These are phyloP conservation scores for Drosophila trapezifrons DNA, from an alignment of 1,140 invertebrate genomes.

Conservation along the genomic window DNA sequence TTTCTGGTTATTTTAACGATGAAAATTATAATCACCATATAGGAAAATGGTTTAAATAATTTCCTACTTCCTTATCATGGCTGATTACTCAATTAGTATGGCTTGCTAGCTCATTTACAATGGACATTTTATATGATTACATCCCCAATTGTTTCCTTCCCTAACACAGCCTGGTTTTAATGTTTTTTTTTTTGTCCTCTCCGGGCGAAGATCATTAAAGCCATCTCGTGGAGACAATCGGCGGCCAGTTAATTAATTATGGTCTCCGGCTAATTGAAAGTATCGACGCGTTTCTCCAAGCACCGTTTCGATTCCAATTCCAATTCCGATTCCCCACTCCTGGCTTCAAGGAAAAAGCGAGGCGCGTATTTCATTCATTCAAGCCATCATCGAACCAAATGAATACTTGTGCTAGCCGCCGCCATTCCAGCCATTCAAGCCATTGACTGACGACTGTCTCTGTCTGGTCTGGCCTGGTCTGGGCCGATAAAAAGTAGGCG, in stretches of 20 bases:
- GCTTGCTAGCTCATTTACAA: not conserved
- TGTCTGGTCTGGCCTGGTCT: conserved; percentile 40
- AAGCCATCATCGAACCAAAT: conserved; percentile 5
- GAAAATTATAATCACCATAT: not conserved
- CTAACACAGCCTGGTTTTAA: conserved; percentile 4
- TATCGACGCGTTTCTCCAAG: conserved; percentile 62
- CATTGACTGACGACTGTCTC: conserved; percentile 56
- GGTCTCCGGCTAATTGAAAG: conserved; percentile 70
- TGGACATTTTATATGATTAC: conserved; percentile 4
- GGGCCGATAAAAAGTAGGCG: conserved; percentile 75
- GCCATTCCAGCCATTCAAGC: conserved; percentile 23
- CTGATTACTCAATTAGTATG: conserved; percentile 4
- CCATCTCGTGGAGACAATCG: conserved; percentile 20
- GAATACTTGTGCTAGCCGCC: conserved; percentile 14
- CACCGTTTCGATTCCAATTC: conserved; percentile 61
- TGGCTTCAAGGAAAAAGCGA: conserved; percentile 42
- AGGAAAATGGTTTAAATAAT: conserved; percentile 3
- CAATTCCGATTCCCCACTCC: conserved; percentile 5
- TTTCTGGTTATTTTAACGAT: not conserved
- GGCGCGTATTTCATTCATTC: conserved; percentile 73
- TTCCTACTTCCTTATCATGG: not conserved
- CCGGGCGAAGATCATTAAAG: conserved; percentile 21
- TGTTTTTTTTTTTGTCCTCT: conserved; percentile 21
- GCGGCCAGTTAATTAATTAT: conserved; percentile 40
- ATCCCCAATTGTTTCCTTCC: not conserved